Percentiles rank a stretch among this genome's conserved stretches.
Conservation (phyloP, 2,113 vertebrate genomes). For the Pagrus major region DNA sequence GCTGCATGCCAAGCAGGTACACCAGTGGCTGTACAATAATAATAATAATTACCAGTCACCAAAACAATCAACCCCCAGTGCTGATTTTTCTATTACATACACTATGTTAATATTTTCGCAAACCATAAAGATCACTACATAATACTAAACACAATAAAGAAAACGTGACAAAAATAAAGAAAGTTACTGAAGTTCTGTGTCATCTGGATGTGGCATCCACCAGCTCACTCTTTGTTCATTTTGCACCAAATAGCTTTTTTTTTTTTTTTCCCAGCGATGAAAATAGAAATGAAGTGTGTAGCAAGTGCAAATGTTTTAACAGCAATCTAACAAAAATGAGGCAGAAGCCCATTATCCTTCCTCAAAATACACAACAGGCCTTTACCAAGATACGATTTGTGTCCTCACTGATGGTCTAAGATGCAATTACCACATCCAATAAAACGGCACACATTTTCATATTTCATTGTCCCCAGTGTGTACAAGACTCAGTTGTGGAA, state of each 20-base stretch:
- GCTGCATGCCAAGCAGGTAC: constrained; percentile 63
- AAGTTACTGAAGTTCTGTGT: not conserved
- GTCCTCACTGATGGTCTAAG: constrained; percentile 60
- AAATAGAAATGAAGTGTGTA: constrained; percentile 14
- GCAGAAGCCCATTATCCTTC: constrained; percentile 63
- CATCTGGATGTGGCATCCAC: constrained; percentile 4
- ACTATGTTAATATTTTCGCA: not conserved
- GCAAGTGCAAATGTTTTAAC: constrained; percentile 48
- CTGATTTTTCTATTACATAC: constrained; percentile 79
- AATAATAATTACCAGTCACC: constrained; percentile 81
- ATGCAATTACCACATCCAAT: constrained; percentile 63
- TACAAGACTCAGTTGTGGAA: constrained; percentile 31
- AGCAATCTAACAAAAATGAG: constrained; percentile 53
- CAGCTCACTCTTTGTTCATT: constrained; percentile 30
- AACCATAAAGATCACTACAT: not conserved
- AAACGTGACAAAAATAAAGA: not conserved
- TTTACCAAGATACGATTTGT: constrained; percentile 39
- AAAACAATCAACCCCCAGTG: constrained; percentile 76
- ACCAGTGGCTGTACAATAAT: constrained; percentile 67
- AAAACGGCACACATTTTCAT: constrained; percentile 58
- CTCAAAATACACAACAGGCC: constrained; percentile 53
- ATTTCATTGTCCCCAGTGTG: constrained; percentile 57
- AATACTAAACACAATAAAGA: not conserved
- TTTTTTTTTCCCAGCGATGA: constrained; percentile 1
- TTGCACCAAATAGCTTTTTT: constrained; percentile 16